phyloP scores from a whole-genome alignment of 2,113 vertebrate genomes.

The Heptranchias perlo region DNA sequence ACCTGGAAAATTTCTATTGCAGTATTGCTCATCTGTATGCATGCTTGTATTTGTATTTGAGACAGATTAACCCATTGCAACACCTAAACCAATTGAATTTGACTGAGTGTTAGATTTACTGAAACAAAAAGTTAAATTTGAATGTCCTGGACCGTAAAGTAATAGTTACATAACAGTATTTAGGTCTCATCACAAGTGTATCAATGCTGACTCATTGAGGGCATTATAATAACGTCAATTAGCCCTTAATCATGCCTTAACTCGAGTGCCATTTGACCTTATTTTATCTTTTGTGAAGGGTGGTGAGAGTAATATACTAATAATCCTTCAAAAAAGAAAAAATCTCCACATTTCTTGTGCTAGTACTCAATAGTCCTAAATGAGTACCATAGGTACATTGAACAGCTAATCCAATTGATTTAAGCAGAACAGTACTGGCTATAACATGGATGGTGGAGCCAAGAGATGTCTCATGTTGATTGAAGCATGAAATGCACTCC shows the following conservation, averaged over 20 bases:
- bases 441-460: background rate
- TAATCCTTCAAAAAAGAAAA: background rate
- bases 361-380: background rate
- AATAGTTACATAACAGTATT: background rate
- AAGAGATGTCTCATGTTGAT: background rate
- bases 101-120: constrained; percentile 5
- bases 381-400: background rate
- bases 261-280: background rate
- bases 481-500: background rate
- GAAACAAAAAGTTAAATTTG: background rate
- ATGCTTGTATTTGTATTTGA: background rate
- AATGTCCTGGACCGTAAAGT: background rate
- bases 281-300: background rate
- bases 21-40: background rate
- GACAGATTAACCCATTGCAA: background rate
- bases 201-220: background rate
- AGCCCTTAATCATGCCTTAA: background rate
- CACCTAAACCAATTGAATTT: background rate
- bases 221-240: background rate
- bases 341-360: background rate
- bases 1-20: too few relatives aligned
- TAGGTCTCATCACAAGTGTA: background rate
- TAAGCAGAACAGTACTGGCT: background rate
- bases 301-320: background rate
- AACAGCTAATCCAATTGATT: background rate